Evolutionary conservation across 2,888 invertebrate species (phyloP).

Genomic region (Xanthorhoe designata): DNA sequence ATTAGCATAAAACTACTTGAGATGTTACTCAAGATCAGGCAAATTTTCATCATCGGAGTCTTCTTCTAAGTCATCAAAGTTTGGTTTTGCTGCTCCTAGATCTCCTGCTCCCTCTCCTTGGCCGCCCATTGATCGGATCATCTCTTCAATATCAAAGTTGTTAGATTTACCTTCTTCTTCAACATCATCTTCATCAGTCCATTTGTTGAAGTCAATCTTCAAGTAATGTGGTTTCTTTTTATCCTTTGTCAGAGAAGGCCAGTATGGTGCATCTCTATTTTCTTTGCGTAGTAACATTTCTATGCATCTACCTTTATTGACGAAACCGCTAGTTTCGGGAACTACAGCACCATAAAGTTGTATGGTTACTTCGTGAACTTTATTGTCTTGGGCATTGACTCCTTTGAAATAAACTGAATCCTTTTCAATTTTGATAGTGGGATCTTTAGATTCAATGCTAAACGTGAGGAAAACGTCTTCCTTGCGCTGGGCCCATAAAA

Average conservation of each 20-base stretch:
- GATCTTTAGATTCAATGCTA: slow-evolving; percentile 95
- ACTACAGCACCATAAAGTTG: slow-evolving; percentile 93
- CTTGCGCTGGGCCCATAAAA: slow-evolving; percentile 97
- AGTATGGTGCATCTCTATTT: slow-evolving; percentile 90
- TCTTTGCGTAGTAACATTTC: slow-evolving; percentile 91
- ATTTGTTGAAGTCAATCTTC: slow-evolving; percentile 98
- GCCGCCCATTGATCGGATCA: slow-evolving; percentile 91
- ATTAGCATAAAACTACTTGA: slow-evolving; percentile 55
- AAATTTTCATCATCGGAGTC: slow-evolving; percentile 93
- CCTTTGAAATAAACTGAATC: slow-evolving; percentile 93
- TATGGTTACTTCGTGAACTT: slow-evolving; percentile 94
- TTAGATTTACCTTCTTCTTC: slow-evolving; percentile 82
- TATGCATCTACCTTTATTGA: slow-evolving; percentile 90
- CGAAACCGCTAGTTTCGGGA: slow-evolving; percentile 90
- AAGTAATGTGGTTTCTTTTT: slow-evolving; percentile 97
- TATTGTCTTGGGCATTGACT: slow-evolving; percentile 92
- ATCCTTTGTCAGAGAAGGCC: slow-evolving; percentile 95
- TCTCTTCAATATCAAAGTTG: slow-evolving; percentile 87
- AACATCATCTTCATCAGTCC: slow-evolving; percentile 98
- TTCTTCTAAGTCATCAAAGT: slow-evolving; percentile 90
- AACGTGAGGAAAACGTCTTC: slow-evolving; percentile 94
- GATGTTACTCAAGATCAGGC: slow-evolving; percentile 89
- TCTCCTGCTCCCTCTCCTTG: slow-evolving; percentile 65
- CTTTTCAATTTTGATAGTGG: slow-evolving; percentile 91
- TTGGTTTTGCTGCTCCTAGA: slow-evolving; percentile 86